A percentile compares a stretch with the other conserved stretches of the same genome.
Conservation (phyloP, 2,888 invertebrate species). For the Hypercompe scribonia region DNA sequence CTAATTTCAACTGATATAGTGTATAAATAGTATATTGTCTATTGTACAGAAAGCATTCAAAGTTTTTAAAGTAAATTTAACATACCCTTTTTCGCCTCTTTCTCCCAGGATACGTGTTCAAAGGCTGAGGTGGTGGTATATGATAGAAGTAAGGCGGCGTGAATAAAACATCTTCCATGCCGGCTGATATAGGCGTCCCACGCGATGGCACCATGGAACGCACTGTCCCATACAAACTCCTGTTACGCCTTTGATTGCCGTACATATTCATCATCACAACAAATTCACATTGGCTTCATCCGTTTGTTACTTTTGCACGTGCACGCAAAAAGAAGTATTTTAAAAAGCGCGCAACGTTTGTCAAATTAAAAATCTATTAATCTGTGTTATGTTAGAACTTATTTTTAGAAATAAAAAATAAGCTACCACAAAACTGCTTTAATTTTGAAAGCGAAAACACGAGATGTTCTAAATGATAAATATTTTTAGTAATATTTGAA, state of each 20-base stretch:
- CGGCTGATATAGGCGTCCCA: constrained; percentile 66
- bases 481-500: constrained; percentile 74
- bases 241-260: constrained; percentile 68
- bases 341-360: constrained; percentile 52
- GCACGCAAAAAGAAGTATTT: constrained; percentile 47
- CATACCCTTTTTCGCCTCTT: constrained; percentile 80
- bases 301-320: constrained; percentile 44
- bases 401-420: constrained; percentile 79
- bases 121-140: constrained; percentile 75
- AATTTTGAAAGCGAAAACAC: constrained; percentile 36
- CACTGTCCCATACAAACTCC: constrained; percentile 80
- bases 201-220: constrained; percentile 73
- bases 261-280: constrained; percentile 76
- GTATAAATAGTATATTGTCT: too few species aligned
- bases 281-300: constrained; percentile 52
- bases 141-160: constrained; percentile 81
- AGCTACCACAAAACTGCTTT: constrained; percentile 63
- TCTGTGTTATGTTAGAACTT: constrained; percentile 58
- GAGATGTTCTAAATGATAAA: constrained; percentile 73
- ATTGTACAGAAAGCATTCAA: too few species aligned
- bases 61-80: not conserved
- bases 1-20: too few species aligned
- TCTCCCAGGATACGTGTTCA: constrained; percentile 82
- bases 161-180: constrained; percentile 73
- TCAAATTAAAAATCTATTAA: constrained; percentile 22